These are phyloP conservation scores for Limosa lapponica DNA, from an alignment of 2,797 vertebrate species.

Conservation along the genomic window DNA sequence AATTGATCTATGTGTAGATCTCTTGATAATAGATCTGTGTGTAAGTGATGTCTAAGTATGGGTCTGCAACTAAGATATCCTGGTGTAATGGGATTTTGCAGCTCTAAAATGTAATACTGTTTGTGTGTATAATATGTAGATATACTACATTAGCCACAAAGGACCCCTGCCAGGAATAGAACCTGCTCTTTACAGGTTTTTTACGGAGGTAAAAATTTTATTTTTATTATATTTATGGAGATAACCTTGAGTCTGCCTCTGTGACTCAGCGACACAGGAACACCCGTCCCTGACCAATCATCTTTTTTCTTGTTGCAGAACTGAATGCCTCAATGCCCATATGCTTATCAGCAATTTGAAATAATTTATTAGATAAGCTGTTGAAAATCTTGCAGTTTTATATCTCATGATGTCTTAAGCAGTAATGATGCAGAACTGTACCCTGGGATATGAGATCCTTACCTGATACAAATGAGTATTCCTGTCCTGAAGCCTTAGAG, in stretches of 20 bases:
- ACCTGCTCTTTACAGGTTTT: background rate
- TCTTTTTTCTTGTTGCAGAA: background rate
- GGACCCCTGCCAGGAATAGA: background rate
- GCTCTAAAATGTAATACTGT: background rate
- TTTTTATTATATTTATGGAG: background rate
- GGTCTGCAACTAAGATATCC: background rate
- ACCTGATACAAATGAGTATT: background rate
- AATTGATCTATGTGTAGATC: background rate
- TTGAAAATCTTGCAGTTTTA: background rate
- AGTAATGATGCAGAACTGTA: background rate
- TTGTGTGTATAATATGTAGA: background rate
- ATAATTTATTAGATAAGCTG: background rate
- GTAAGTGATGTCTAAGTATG: background rate
- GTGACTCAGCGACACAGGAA: background rate
- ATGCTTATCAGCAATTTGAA: background rate
- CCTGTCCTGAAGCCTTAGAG: background rate
- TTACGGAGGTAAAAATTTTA: too few species aligned
- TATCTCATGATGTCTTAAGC: background rate
- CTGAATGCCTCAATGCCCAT: background rate
- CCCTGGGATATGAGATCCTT: background rate
- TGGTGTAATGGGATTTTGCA: background rate
- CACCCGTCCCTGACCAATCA: background rate
- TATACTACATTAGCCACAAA: background rate
- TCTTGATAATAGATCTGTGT: background rate
- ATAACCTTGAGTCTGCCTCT: background rate